phyloP scores from a whole-genome alignment of 2,888 invertebrate species.

The Aphidius colemani region DNA sequence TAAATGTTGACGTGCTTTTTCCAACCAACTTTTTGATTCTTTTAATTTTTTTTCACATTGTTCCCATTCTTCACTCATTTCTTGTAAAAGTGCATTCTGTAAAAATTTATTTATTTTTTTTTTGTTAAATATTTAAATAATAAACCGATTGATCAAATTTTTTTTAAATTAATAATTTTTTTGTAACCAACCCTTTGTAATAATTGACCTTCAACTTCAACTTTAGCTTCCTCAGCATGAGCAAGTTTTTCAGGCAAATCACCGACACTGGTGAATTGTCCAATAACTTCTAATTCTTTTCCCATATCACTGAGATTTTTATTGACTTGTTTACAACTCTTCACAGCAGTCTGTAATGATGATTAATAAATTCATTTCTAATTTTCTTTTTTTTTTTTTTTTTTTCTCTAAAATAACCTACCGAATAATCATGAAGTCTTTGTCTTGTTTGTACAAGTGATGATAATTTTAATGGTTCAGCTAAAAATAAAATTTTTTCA shows the following conservation, averaged over 20 bases:
- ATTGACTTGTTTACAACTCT: slow-evolving; percentile 85
- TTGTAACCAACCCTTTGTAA: slow-evolving; percentile 78
- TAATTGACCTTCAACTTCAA: slow-evolving; percentile 81
- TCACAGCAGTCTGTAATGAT: slow-evolving; percentile 76
- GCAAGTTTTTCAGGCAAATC: slow-evolving; percentile 84
- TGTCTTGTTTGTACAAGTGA: slow-evolving; percentile 82
- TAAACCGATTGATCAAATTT: too few species aligned
- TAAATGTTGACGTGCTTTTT: slow-evolving; percentile 77
- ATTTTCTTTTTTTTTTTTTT: not conserved
- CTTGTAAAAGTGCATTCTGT: slow-evolving; percentile 85
- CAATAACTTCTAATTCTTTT: slow-evolving; percentile 84
- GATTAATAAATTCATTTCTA: slow-evolving; percentile 24
- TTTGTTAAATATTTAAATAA: too few species aligned
- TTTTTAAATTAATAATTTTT: too few species aligned
- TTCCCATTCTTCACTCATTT: slow-evolving; percentile 94
- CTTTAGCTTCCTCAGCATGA: slow-evolving; percentile 84
- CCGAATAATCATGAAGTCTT: slow-evolving; percentile 85
- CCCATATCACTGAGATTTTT: slow-evolving; percentile 91
- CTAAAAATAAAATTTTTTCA: slow-evolving; percentile 80
- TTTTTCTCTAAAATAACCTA: slow-evolving; percentile 57
- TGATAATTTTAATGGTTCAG: slow-evolving; percentile 76
- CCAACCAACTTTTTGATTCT: slow-evolving; percentile 87
- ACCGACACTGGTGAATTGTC: slow-evolving; percentile 81
- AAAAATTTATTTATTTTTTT: slow-evolving; percentile 43
- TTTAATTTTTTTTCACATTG: slow-evolving; percentile 93